Base-by-base conservation (phyloP, 2,888 invertebrate genomes). In the Lamellibrachia satsuma region DNA sequence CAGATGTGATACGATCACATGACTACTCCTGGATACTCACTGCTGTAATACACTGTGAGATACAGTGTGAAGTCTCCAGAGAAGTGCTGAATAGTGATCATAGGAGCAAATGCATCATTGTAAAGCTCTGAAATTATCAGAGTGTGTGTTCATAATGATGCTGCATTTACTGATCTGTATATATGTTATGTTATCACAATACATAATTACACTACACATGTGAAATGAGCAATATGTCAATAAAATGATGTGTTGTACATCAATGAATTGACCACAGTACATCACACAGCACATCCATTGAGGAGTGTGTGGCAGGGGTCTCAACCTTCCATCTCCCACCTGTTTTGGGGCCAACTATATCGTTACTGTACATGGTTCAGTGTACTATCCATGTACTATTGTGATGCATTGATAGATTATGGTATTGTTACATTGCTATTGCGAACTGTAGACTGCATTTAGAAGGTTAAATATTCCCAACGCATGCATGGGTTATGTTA, bases 1-100 rank as follows among this genome's bases (percentile, higher is more conserved):
- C 94, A 95, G 91, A 93, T 96, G 90, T 96, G 92, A 94, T 39
- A 39, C 39, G 39, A 94, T 91, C 75, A 75, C 75, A 75, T 75
- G 75, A 55, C 55, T 9, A 9, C 55, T 55, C 7, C 55, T 55
- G 55, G 7, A 8, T 3, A 15, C 75, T 11, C 15, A 15, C 75
- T 75, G 15, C 15, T 39, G 15, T 22, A 75, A 75, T 75, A 15
- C 22, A 22, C 75, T 75, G 22, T 75, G 75, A 75, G n/a, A 75
- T 75, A n/a, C 6, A 22, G 75, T 22, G 22, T 39, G 39, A 39
- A 39, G 39, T 39, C 39, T 39, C 39, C 39, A 39, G 39, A 22
- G 75, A 75, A 75, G 8, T 75, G 75, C 22, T 75, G 7, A n/a
- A 75, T 75, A 22, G 22, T 75, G 75, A n/a, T 75, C 15, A 15